Evolutionary conservation across 1,140 invertebrate species (phyloP).

Genomic region (Drosophila sucinea): DNA sequence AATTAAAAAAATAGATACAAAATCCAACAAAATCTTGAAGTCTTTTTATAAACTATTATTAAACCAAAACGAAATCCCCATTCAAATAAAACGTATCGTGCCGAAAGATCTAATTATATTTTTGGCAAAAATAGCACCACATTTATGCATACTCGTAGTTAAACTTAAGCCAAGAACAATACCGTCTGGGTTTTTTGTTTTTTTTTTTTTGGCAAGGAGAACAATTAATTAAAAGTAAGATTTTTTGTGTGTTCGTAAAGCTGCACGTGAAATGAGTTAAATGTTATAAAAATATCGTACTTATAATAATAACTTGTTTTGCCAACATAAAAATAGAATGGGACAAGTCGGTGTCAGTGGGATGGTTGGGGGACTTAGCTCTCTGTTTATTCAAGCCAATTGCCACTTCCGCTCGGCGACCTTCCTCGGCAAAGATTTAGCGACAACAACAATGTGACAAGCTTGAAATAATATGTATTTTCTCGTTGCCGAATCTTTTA

Average conservation of each 20-base stretch:
- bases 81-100: neutral
- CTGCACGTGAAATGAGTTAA: neutral
- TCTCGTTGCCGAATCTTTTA: neutral
- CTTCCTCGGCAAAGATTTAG: conserved; percentile 51
- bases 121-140: neutral
- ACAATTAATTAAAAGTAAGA: neutral
- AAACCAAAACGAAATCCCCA: neutral
- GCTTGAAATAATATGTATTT: conserved; percentile 44
- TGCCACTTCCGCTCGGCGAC: conserved; percentile 59
- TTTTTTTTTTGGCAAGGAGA: neutral
- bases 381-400: conserved; percentile 22
- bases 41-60: neutral
- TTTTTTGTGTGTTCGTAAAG: neutral
- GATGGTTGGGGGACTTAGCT: conserved; percentile 19
- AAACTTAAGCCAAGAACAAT: conserved; percentile 7
- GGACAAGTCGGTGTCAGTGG: neutral
- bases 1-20: no score
- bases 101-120: neutral
- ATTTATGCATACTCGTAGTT: neutral
- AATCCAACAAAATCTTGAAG: no score
- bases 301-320: conserved; percentile 18
- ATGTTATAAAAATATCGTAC: conserved; percentile 3
- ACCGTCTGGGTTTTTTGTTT: neutral
- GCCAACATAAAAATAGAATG: conserved; percentile 23
- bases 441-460: conserved; percentile 34